Base-by-base conservation (phyloP, 2,113 vertebrate genomes). In the Albula glossodonta region DNA sequence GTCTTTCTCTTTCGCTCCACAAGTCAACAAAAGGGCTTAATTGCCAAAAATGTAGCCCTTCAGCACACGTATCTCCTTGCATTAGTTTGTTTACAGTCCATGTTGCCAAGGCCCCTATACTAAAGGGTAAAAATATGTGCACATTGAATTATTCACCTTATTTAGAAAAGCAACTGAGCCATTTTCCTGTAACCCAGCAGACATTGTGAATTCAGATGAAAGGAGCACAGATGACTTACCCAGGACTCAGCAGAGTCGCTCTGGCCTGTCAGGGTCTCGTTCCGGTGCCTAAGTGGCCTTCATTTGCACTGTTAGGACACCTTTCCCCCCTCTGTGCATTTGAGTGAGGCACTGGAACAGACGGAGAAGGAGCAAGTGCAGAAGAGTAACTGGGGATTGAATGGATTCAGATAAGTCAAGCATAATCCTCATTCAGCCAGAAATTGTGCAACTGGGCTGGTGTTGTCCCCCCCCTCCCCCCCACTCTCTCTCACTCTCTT, bases 221-320 rank as follows among this genome's bases (percentile, higher is more conserved):
- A n/a, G 48, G 25, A 57, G 25, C 22, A 10, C 13, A 48, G 7
- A 17, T n/a, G 81, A 51, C 80, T 86, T 31, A 90, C 85, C 53
- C 86, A 87, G 92, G 87, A 87, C 91, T 78, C 85, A 85, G 82
- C 81, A 84, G 85, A 92, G 92, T 91, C 88, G 83, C 91, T 89
- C 84, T 86, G 90, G 90, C 85, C 87, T 87, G 77, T 48, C 89
- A 66, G 60, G 87, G 66, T 88, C 87, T 89, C 84, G 89, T 87
- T 87, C 91, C 19, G 51, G 83, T 86, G 83, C 90, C 91, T 94
- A 89, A 94, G 93, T 92, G 91, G 90, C 87, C 92, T 89, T 94
- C 92, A 91, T 94, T 92, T 93, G 88, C 89, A 87, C 87, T 2
- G 90, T 92, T 89, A 92, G 92, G 88, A 91, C 89, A 81, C 50